Conservation (phyloP, 2,888 invertebrate genomes). For the Eutolmus rufibarbis region DNA sequence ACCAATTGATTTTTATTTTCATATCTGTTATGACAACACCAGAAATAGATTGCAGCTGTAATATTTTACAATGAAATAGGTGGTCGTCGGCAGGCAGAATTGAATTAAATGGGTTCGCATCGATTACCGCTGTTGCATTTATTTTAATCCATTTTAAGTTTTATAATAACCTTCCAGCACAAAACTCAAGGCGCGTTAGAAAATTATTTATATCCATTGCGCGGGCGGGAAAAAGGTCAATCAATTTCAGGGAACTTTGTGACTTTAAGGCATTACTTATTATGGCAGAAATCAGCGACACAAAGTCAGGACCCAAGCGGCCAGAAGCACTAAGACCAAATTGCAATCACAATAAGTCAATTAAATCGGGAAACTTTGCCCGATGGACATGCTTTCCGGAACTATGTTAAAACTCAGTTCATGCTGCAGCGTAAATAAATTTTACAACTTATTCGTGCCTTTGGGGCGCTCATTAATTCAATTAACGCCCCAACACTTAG, state of each 20-base stretch:
- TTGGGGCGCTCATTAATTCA: constrained; percentile 38
- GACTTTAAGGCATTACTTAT: neutral
- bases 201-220: neutral
- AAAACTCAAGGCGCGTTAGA: neutral
- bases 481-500: constrained; percentile 34
- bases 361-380: constrained; percentile 21
- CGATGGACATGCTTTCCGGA: neutral
- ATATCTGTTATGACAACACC: neutral
- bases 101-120: neutral
- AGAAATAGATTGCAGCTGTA: neutral
- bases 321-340: neutral
- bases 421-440: constrained; percentile 25
- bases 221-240: neutral
- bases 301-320: neutral
- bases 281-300: neutral
- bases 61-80: neutral
- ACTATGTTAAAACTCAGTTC: neutral
- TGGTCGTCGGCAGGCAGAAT: neutral
- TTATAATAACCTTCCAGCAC: neutral
- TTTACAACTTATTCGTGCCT: neutral
- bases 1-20: neutral
- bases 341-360: constrained; percentile 28
- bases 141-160: neutral
- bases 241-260: neutral
- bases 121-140: neutral